phyloP scores from a whole-genome alignment of 2,797 vertebrate genomes.

The Leptatherina wallacei region DNA sequence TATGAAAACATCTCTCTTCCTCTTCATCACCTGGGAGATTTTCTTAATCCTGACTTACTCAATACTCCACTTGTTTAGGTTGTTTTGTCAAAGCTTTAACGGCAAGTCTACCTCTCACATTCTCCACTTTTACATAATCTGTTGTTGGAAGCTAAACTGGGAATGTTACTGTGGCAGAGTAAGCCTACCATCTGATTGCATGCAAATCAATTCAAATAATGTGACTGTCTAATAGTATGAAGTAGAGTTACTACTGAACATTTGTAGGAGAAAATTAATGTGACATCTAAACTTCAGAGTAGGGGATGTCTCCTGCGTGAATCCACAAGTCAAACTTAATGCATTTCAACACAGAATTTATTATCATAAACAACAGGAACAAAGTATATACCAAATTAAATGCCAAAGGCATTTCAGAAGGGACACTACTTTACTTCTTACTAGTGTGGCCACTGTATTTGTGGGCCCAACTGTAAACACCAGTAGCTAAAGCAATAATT shows the following conservation, averaged over 20 bases:
- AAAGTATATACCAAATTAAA: background rate
- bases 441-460: no score
- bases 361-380: background rate
- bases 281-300: background rate
- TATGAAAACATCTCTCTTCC: background rate
- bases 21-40: background rate
- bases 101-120: background rate
- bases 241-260: background rate
- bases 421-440: background rate
- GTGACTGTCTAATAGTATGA: background rate
- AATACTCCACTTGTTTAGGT: background rate
- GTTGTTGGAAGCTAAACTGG: background rate
- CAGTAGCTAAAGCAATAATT: no score
- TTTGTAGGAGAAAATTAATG: background rate
- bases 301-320: background rate
- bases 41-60: background rate
- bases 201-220: background rate
- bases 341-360: background rate
- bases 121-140: background rate
- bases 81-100: background rate
- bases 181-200: background rate
- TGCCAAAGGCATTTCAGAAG: background rate
- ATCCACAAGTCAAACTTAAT: background rate
- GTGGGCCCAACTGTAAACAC: no score
- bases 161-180: background rate